phyloP scores from a whole-genome alignment of 2,113 vertebrate genomes.

The Peromyscus maniculatus region DNA sequence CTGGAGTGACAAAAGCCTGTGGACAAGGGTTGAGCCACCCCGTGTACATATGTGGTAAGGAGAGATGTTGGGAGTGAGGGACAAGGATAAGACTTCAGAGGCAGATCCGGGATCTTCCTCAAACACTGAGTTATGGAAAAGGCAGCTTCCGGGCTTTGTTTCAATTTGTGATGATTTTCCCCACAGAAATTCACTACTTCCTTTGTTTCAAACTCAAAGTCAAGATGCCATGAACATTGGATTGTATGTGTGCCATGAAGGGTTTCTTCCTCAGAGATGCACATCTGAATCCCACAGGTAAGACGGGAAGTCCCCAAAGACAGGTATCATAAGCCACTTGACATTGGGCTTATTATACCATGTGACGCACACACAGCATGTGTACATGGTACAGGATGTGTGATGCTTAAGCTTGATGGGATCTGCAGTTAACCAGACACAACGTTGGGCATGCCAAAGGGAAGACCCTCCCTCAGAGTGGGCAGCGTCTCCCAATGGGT shows the following conservation, averaged over 20 bases:
- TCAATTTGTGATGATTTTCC: neutral
- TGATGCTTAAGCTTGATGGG: neutral
- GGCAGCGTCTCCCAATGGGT: neutral
- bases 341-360: neutral
- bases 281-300: neutral
- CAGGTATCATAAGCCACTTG: neutral
- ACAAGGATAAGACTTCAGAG: neutral
- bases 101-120: neutral
- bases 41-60: neutral
- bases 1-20: neutral
- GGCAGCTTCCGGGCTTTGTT: neutral
- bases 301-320: neutral
- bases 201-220: neutral
- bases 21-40: neutral
- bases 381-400: no score
- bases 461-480: neutral
- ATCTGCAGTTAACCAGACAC: neutral
- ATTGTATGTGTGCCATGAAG: neutral
- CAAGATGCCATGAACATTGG: neutral
- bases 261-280: neutral
- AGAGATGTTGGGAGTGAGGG: accelerated
- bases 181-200: slow-evolving; percentile 13
- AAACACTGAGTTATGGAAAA: neutral
- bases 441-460: neutral
- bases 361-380: neutral